A percentile compares a stretch with the other conserved stretches of the same genome.
Evolutionary conservation across 2,113 vertebrate genomes (phyloP).

Genomic region (Crotalus horridus): DNA sequence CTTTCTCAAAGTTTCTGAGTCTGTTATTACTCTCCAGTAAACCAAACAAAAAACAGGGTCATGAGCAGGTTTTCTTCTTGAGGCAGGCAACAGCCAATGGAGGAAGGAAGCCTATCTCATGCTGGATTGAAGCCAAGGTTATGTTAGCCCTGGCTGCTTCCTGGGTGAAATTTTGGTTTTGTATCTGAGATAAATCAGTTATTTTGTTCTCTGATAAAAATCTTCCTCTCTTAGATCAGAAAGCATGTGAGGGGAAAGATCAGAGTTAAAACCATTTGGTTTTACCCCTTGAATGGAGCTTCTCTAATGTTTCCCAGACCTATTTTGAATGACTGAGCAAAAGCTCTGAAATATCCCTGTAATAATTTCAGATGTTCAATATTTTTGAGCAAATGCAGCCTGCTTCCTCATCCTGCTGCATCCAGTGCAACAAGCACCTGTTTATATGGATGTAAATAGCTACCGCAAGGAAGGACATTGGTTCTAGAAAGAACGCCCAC

Average conservation of each 20-base stretch:
- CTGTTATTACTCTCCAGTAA: neutral
- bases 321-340: neutral
- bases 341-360: neutral
- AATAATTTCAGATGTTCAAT: too few species aligned
- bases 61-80: neutral
- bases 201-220: neutral
- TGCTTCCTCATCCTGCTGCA: accelerated
- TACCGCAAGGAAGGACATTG: neutral
- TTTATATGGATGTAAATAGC: neutral
- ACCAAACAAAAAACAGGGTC: neutral
- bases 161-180: neutral
- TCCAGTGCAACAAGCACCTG: neutral
- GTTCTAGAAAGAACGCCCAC: neutral
- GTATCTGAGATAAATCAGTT: neutral
- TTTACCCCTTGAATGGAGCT: neutral
- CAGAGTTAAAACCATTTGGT: neutral
- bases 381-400: neutral
- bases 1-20: neutral
- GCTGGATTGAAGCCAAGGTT: neutral
- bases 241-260: neutral
- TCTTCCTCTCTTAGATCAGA: neutral
- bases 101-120: neutral
- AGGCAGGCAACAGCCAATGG: neutral
- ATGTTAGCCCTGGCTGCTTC: neutral
- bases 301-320: neutral